These are phyloP conservation scores for Oligia strigilis DNA, from an alignment of 2,888 invertebrate species.

Conservation along the genomic window DNA sequence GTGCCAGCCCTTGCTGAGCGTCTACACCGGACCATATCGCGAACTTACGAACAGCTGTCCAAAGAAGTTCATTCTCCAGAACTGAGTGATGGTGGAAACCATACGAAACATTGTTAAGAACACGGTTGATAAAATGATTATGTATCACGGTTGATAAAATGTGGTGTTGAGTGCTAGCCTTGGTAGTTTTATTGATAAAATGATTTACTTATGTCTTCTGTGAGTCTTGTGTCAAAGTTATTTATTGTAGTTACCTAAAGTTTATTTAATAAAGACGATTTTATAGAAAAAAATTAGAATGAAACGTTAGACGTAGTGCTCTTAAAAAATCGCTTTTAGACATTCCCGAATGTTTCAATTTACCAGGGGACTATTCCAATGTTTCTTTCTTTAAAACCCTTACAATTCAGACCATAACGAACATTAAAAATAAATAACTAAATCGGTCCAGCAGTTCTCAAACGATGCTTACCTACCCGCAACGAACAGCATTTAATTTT, in stretches of 20 bases:
- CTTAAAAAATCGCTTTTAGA: background rate
- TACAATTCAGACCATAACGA: background rate
- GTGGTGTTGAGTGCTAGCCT: background rate
- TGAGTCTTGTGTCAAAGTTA: background rate
- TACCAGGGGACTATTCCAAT: background rate
- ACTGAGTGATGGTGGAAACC: conserved; percentile 10
- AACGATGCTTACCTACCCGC: no score
- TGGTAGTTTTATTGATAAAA: background rate
- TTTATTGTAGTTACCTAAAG: background rate
- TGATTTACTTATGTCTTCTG: background rate
- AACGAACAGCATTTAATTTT: no score
- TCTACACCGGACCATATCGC: conserved; percentile 77
- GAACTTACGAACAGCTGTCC: conserved; percentile 75
- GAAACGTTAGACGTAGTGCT: background rate
- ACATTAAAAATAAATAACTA: background rate
- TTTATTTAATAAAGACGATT: conserved; percentile 1
- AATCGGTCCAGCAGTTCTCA: background rate
- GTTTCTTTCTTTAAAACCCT: background rate
- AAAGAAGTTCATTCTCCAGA: conserved; percentile 72
- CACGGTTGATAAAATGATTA: conserved; percentile 3
- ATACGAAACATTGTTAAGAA: conserved; percentile 15
- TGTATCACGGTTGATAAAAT: background rate
- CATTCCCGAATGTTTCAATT: background rate
- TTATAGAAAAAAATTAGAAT: background rate
- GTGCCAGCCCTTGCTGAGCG: conserved; percentile 80